Base-by-base conservation (phyloP, 1,140 invertebrate species). In the Maniola jurtina region DNA sequence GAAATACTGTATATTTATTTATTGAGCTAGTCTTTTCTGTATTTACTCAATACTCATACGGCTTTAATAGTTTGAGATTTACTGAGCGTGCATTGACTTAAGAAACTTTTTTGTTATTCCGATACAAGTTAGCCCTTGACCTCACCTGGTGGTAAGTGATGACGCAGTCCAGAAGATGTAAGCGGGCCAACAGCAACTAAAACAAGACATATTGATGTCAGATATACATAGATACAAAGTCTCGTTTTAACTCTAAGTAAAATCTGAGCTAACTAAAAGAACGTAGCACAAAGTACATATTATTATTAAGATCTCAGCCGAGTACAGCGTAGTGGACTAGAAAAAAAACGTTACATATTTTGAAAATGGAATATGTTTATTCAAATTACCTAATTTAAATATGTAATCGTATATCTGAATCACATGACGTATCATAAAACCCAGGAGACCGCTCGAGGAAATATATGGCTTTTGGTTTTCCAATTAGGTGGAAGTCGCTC, bases 1-100 rank as follows among this genome's bases (percentile, higher is more conserved):
- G 45, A 57, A 64, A 66, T 70, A 62, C 61, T 54, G 16, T 68
- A 66, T 5, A 52, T 25, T 52, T 72, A 71, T 70, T 59, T 64
- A 71, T 71, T 72, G 10, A 45, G 42, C 42, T n/a, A 13, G 13
- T 45, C 42, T 45, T 13, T n/a, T 45, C 42, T 45, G 5, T 45
- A n/a, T 11, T 45, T 11, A 45, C 42, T 45, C 13, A 11, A 8
- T 11, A 45, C 42, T 45, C 13, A 11, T 5, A 40, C 7, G 38
- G 10, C 38, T 7, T 40, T 40, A 45, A 9, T 6, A 11, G 5
- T 13, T 2, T 42, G 11, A 5, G 42, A n/a, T 45, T 13, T n/a
- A n/a, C 1, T 1, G 42, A 25, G 25, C 25, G 25, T 25, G 1
- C 25, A 25, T 1, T 25, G 25, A 25, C 25, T 25, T 25, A 25